Percentiles rank a stretch among this genome's conserved stretches.
Evolutionary conservation across 2,797 vertebrate genomes (phyloP).

Genomic region (Salarias fasciatus): DNA sequence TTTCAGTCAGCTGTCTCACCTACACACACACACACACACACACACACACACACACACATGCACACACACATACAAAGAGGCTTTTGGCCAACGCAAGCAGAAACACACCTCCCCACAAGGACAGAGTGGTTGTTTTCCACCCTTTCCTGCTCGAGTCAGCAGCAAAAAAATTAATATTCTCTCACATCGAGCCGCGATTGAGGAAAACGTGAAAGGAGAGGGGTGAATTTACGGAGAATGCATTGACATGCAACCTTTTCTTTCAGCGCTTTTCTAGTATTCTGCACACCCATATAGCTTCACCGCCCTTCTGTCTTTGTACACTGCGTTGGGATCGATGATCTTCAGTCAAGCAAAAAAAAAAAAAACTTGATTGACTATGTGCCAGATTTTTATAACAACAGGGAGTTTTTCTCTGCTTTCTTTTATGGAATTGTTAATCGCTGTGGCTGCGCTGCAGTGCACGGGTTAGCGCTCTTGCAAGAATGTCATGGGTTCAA

Average conservation of each 20-base stretch:
- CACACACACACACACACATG: constrained; percentile 9
- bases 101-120: constrained; percentile 71
- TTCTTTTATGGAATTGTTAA: too few relatives aligned
- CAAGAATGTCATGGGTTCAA: too few relatives aligned
- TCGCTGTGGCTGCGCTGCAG: too few relatives aligned
- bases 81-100: constrained; percentile 73
- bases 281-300: not conserved
- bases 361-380: not conserved
- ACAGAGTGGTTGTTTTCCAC: constrained; percentile 70
- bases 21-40: constrained; percentile 16
- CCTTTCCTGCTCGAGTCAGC: constrained; percentile 62
- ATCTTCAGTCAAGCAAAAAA: not conserved
- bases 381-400: too few relatives aligned
- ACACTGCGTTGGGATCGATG: not conserved
- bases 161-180: constrained; percentile 49
- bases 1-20: constrained; percentile 39
- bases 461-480: too few relatives aligned
- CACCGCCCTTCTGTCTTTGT: not conserved
- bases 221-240: constrained; percentile 56
- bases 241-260: constrained; percentile 57
- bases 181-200: constrained; percentile 14
- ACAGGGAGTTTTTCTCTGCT: too few relatives aligned
- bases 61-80: constrained; percentile 24
- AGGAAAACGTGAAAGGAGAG: constrained; percentile 53
- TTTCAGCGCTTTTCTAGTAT: constrained; percentile 17